Conservation (phyloP, 2,797 vertebrate species). For the Enteromius mattozi region DNA sequence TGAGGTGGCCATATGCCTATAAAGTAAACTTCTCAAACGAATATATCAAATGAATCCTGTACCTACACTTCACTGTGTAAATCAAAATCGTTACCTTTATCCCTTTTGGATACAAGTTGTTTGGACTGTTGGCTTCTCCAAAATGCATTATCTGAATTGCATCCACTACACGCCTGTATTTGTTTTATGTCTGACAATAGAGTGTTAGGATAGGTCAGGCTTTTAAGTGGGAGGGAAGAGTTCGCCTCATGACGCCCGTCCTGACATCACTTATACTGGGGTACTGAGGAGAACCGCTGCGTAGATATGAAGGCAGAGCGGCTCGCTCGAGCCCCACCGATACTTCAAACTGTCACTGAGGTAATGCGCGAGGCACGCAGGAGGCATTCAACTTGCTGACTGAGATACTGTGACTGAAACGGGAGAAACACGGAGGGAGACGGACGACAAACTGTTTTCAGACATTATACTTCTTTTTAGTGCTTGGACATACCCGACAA, state of each 20-base stretch:
- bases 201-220: constrained; percentile 54
- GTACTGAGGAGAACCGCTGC: constrained; percentile 66
- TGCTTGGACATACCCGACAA: constrained; percentile 32
- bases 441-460: constrained; percentile 15
- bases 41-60: not conserved
- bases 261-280: constrained; percentile 77
- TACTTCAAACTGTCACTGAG: constrained; percentile 57
- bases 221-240: constrained; percentile 57
- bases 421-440: constrained; percentile 14
- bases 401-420: constrained; percentile 16
- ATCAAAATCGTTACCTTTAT: not conserved
- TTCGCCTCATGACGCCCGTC: constrained; percentile 73
- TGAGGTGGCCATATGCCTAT: not conserved
- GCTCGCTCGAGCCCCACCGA: constrained; percentile 38
- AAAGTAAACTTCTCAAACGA: not conserved
- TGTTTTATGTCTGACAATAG: constrained; percentile 53
- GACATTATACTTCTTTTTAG: constrained; percentile 12
- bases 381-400: constrained; percentile 56
- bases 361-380: constrained; percentile 58
- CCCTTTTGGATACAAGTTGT: not conserved
- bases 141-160: not conserved
- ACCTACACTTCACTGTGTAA: not conserved
- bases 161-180: constrained; percentile 42
- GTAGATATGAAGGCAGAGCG: constrained; percentile 52
- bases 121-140: not conserved